These are phyloP conservation scores for Tenualosa ilisha DNA, from an alignment of 2,797 vertebrate genomes.

Conservation along the genomic window DNA sequence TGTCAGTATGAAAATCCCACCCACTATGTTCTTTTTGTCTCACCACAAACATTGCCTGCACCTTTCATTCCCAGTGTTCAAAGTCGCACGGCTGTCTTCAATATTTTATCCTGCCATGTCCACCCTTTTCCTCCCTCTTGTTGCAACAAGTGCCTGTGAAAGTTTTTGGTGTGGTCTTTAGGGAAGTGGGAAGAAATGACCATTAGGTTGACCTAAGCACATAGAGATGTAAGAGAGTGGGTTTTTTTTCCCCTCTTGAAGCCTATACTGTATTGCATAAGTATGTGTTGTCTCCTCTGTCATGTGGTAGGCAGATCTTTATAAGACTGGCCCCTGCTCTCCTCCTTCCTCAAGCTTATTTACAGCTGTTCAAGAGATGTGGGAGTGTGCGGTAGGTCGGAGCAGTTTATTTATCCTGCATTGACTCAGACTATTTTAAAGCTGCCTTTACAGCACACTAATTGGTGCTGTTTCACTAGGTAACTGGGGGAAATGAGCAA, in stretches of 20 bases:
- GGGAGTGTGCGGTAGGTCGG: slow-evolving; percentile 72
- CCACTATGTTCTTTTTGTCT: neutral
- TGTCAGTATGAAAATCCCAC: neutral
- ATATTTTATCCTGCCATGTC: slow-evolving; percentile 7
- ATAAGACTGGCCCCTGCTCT: slow-evolving; percentile 20
- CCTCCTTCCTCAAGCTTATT: slow-evolving; percentile 50
- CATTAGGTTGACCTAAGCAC: slow-evolving; percentile 12
- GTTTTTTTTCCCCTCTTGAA: neutral
- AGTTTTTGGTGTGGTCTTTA: slow-evolving; percentile 4
- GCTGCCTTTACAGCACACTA: slow-evolving; percentile 79
- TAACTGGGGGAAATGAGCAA: slow-evolving; percentile 82
- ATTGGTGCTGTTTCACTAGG: slow-evolving; percentile 80
- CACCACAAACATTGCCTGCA: neutral
- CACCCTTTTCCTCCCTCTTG: slow-evolving; percentile 10
- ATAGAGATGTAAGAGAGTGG: slow-evolving; percentile 11
- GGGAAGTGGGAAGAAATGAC: neutral
- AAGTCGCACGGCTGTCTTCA: neutral
- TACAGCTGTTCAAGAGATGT: slow-evolving; percentile 60
- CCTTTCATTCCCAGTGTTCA: neutral
- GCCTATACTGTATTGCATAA: slow-evolving; percentile 3
- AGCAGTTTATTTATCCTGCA: slow-evolving; percentile 78
- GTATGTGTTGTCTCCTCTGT: neutral
- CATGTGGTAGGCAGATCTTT: slow-evolving; percentile 20
- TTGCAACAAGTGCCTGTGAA: slow-evolving; percentile 1
- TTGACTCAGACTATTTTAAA: slow-evolving; percentile 72